These are phyloP conservation scores for Chionomys nivalis DNA, from an alignment of 2,113 vertebrate species.

Conservation along the genomic window DNA sequence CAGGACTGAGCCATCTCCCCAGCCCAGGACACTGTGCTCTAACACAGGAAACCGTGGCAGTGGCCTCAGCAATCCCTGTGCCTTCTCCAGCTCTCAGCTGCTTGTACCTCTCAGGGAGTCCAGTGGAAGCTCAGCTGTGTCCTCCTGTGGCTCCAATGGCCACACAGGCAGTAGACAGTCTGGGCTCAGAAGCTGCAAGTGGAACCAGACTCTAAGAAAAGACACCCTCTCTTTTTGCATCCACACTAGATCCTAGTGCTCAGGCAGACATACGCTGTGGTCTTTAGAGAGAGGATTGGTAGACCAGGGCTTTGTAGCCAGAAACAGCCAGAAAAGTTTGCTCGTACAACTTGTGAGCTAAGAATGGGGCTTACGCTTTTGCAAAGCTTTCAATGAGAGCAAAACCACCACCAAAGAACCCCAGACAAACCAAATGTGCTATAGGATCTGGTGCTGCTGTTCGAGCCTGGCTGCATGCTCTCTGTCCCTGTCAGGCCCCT, in stretches of 20 bases:
- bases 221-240: neutral
- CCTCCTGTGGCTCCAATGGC: neutral
- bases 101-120: neutral
- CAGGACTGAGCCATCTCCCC: too few species aligned
- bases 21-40: neutral
- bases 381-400: neutral
- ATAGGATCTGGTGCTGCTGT: neutral
- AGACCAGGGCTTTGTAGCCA: neutral
- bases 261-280: neutral
- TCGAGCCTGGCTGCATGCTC: neutral
- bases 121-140: neutral
- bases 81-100: neutral
- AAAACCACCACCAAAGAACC: neutral
- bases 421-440: neutral
- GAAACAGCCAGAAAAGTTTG: neutral
- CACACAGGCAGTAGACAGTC: neutral
- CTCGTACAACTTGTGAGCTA: neutral
- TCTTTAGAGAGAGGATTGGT: neutral
- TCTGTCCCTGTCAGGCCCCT: neutral
- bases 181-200: neutral
- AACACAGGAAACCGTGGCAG: accelerated
- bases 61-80: neutral
- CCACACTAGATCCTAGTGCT: neutral
- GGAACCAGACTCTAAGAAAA: neutral
- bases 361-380: slow-evolving; percentile 16